These are phyloP conservation scores for Anolis sagrei DNA, from an alignment of 2,113 vertebrate genomes.

Conservation along the genomic window DNA sequence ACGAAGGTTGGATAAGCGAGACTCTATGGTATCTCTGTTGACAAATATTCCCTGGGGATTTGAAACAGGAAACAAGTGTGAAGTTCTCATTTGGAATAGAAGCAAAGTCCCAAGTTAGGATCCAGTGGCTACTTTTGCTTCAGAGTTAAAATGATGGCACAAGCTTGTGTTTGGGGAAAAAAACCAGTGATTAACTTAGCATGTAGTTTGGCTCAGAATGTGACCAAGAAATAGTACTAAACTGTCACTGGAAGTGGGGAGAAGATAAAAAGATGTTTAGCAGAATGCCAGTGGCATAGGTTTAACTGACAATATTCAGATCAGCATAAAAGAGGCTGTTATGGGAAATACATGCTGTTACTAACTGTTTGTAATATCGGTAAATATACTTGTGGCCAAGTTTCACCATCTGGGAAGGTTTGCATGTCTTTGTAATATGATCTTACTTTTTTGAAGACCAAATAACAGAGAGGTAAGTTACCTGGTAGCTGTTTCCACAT, in stretches of 20 bases:
- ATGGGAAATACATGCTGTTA: neutral
- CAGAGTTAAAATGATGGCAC: too few relatives aligned
- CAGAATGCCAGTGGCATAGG: neutral
- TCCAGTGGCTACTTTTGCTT: neutral
- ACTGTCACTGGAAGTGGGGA: neutral
- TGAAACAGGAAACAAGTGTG: neutral
- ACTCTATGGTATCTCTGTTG: too few relatives aligned
- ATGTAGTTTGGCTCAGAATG: neutral
- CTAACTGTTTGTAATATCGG: neutral
- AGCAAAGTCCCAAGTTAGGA: neutral
- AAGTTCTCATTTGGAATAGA: neutral
- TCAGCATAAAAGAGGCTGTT: neutral
- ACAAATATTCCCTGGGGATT: neutral
- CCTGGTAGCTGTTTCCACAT: neutral
- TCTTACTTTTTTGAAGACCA: neutral
- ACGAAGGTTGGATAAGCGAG: too few relatives aligned
- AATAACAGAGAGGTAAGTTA: neutral
- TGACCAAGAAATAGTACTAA: neutral
- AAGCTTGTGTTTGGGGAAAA: neutral
- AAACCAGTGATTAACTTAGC: neutral
- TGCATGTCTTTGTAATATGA: neutral
- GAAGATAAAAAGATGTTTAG: neutral
- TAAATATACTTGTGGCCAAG: neutral
- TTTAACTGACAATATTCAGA: neutral
- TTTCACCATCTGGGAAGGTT: neutral